Percentiles rank a stretch among this genome's conserved stretches.
Conservation (phyloP, 2,797 vertebrate species). For the Falco naumanni region DNA sequence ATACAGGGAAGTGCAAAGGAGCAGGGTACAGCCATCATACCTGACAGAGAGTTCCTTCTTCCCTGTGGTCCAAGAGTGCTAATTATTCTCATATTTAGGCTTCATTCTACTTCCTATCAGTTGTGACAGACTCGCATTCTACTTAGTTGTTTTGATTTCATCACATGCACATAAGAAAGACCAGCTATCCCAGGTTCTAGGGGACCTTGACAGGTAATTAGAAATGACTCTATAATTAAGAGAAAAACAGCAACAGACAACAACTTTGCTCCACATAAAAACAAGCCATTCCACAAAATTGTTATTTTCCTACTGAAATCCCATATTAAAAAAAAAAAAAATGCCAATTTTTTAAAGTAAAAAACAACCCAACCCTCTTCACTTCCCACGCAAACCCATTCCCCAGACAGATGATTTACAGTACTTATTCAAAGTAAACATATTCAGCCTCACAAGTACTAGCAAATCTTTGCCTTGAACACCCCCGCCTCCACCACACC, state of each 20-base stretch:
- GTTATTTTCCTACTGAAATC: neutral
- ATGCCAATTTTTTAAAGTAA: neutral
- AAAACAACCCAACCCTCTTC: neutral
- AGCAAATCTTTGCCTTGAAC: neutral
- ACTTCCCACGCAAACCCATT: neutral
- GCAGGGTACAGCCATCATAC: neutral
- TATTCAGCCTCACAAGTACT: neutral
- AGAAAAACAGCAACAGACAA: constrained; percentile 22
- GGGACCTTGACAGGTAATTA: constrained; percentile 48
- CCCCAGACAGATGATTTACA: neutral
- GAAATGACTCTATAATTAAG: constrained; percentile 54
- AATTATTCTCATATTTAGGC: constrained; percentile 26
- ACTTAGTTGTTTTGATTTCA: constrained; percentile 28
- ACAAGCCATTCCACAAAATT: constrained; percentile 21
- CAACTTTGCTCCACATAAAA: constrained; percentile 19
- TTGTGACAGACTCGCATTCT: constrained; percentile 5
- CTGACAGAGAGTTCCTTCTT: neutral
- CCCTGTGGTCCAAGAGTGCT: neutral
- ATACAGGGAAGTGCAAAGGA: neutral
- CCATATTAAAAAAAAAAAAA: neutral
- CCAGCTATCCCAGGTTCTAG: constrained; percentile 13
- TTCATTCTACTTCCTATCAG: constrained; percentile 5
- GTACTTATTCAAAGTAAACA: neutral
- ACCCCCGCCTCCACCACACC: neutral
- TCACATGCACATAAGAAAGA: neutral